Conservation (phyloP, 2,888 invertebrate genomes). For the Gastrophysa polygoni region DNA sequence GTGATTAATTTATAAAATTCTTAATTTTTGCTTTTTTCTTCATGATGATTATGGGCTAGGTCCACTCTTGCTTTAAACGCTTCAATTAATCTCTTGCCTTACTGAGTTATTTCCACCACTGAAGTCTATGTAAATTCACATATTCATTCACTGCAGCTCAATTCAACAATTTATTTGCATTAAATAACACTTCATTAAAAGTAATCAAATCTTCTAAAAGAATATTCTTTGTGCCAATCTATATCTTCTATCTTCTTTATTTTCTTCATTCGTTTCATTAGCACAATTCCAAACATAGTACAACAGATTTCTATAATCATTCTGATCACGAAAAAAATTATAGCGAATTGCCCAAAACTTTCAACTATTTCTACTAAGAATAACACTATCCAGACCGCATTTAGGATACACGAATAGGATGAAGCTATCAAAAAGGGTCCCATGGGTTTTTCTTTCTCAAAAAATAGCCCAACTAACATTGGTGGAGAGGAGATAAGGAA, state of each 20-base stretch:
- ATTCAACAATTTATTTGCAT: no score
- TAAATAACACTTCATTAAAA: neutral
- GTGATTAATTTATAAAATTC: no score
- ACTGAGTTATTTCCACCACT: no score
- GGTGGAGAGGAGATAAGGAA: conserved; percentile 22
- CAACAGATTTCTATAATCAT: conserved; percentile 4
- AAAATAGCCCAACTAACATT: conserved; percentile 14
- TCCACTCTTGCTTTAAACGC: no score
- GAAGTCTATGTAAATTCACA: no score
- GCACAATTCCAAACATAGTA: neutral
- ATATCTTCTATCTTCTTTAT: conserved; percentile 1
- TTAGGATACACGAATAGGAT: conserved; percentile 10
- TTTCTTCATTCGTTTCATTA: conserved; percentile 1
- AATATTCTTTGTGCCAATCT: conserved; percentile 2
- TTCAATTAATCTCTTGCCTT: no score
- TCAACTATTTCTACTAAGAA: neutral
- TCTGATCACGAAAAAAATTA: conserved; percentile 7
- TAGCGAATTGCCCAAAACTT: neutral
- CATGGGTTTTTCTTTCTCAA: conserved; percentile 12
- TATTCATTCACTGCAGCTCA: no score
- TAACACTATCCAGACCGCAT: conserved; percentile 10
- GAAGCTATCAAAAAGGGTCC: conserved; percentile 12
- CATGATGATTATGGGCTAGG: no score
- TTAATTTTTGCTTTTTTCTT: no score
- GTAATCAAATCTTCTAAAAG: conserved; percentile 5